A percentile compares a stretch with the other conserved stretches of the same genome.
These are phyloP conservation scores for Harpagifer antarcticus DNA, from an alignment of 2,797 vertebrate species.

Conservation along the genomic window DNA sequence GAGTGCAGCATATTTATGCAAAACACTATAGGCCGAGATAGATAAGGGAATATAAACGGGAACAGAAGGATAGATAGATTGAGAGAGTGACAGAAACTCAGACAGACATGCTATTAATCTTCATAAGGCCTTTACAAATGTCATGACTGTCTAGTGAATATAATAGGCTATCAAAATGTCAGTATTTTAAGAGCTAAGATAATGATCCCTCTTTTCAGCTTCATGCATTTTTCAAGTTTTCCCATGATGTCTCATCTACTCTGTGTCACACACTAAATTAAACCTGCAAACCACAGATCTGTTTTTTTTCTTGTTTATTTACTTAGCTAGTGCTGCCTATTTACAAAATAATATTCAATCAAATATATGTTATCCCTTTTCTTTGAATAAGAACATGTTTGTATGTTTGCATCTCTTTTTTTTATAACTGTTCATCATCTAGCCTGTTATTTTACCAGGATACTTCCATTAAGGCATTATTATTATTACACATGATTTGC, in stretches of 20 bases:
- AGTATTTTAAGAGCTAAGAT: slow-evolving; percentile 33
- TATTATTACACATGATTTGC: background rate
- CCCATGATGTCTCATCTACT: no score
- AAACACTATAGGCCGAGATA: background rate
- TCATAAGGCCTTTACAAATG: slow-evolving; percentile 9
- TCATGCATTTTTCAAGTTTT: background rate
- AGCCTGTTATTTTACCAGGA: background rate
- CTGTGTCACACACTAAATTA: no score
- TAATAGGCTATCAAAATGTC: background rate
- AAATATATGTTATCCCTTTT: no score
- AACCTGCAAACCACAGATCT: no score
- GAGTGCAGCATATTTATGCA: slow-evolving; percentile 5
- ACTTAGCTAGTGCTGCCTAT: no score
- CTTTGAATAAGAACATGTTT: no score
- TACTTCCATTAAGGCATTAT: background rate
- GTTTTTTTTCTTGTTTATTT: no score
- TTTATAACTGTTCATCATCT: no score
- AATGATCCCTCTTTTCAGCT: background rate
- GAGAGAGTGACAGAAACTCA: background rate
- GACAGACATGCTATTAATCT: background rate
- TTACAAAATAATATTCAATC: no score
- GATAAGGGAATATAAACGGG: background rate
- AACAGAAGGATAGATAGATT: background rate
- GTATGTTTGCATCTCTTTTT: no score
- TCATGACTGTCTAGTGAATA: slow-evolving; percentile 16